phyloP scores from a whole-genome alignment of 2,797 vertebrate species.

The Pterois miles region DNA sequence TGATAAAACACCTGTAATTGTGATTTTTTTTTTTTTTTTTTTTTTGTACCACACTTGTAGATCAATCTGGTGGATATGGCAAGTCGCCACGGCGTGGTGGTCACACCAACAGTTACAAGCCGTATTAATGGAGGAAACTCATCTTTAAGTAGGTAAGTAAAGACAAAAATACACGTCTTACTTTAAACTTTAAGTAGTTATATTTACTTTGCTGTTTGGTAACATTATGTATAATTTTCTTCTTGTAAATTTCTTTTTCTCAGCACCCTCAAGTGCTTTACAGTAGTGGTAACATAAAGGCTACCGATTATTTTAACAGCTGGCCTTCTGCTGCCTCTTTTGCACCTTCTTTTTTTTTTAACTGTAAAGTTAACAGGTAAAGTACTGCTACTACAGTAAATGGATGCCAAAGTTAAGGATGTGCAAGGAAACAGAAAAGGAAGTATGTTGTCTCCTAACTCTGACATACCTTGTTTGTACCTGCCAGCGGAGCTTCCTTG shows the following conservation, averaged over 20 bases:
- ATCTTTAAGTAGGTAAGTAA: conserved; percentile 91
- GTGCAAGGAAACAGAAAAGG: conserved; percentile 91
- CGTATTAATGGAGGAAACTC: conserved; percentile 94
- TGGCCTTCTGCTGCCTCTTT: conserved; percentile 93
- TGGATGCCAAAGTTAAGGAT: conserved; percentile 99
- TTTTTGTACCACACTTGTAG: conserved; percentile 76
- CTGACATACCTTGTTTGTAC: conserved; percentile 99
- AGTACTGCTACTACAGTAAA: conserved; percentile 93
- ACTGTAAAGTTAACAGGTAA: conserved; percentile 99
- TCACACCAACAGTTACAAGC: conserved; percentile 99
- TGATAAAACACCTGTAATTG: neutral
- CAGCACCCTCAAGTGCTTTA: conserved; percentile 99
- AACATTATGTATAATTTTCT: conserved; percentile 87
- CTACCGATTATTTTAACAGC: conserved; percentile 92
- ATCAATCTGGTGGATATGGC: conserved; percentile 97
- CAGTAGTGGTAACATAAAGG: conserved; percentile 95
- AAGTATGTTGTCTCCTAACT: conserved; percentile 99
- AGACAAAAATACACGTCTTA: conserved; percentile 31
- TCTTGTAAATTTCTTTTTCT: conserved; percentile 92
- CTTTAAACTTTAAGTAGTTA: conserved; percentile 66
- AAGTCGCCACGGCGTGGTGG: conserved; percentile 97
- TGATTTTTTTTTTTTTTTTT: too few relatives aligned
- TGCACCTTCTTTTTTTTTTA: conserved; percentile 89
- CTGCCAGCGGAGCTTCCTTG: conserved; percentile 99
- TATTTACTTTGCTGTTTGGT: conserved; percentile 86